These are phyloP conservation scores for Jordanella pulchra DNA, from an alignment of 2,797 vertebrate genomes.

Conservation along the genomic window DNA sequence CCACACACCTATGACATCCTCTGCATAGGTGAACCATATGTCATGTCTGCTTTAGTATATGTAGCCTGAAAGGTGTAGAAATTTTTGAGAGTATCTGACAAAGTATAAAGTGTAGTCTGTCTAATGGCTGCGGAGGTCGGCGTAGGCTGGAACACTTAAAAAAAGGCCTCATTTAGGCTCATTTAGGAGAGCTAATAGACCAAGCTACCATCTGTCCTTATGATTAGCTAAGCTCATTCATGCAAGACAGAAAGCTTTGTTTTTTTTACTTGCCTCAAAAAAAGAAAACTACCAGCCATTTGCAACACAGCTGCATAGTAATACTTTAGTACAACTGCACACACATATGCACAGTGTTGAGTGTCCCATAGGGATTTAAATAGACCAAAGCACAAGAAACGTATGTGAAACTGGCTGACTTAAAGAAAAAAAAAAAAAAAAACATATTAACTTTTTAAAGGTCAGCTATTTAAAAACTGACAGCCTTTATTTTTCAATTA, in stretches of 20 bases:
- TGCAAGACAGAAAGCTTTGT: constrained; percentile 34
- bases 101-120: constrained; percentile 57
- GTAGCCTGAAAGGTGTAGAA: constrained; percentile 64
- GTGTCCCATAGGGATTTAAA: background rate
- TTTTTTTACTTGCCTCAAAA: constrained; percentile 30
- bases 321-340: constrained; percentile 4
- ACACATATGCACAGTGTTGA: background rate
- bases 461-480: constrained; percentile 3
- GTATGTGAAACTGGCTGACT: constrained; percentile 13
- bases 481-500: constrained; percentile 5
- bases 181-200: constrained; percentile 71
- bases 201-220: constrained; percentile 72
- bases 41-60: constrained; percentile 68
- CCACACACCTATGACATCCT: constrained; percentile 55
- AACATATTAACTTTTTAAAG: constrained; percentile 5
- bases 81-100: constrained; percentile 62
- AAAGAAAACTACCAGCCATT: constrained; percentile 3
- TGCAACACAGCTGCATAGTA: constrained; percentile 12
- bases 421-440: background rate
- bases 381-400: background rate
- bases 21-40: constrained; percentile 69
- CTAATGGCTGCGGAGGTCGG: constrained; percentile 51
- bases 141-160: constrained; percentile 61
- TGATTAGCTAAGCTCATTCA: constrained; percentile 51
- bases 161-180: constrained; percentile 70